Evolutionary conservation across 2,888 invertebrate species (phyloP).

Genomic region (Ormyrus labotus): DNA sequence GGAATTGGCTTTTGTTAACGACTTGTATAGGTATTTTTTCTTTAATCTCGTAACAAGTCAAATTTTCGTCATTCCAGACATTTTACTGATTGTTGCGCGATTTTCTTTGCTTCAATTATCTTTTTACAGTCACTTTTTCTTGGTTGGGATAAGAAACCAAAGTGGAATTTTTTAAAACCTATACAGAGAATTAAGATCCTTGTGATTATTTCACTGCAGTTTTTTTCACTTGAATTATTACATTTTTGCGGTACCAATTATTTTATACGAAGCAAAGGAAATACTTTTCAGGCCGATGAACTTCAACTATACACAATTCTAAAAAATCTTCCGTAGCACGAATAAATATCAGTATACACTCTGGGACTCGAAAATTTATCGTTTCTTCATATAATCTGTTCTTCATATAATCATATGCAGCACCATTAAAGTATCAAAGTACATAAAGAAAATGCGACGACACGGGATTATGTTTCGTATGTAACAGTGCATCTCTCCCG

Average conservation of each 20-base stretch:
- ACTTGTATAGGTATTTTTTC: slow-evolving; percentile 21
- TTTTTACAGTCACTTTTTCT: too few relatives aligned
- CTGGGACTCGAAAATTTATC: slow-evolving; percentile 45
- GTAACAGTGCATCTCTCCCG: slow-evolving; percentile 44
- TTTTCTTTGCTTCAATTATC: neutral
- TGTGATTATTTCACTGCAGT: too few relatives aligned
- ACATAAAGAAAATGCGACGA: slow-evolving; percentile 52
- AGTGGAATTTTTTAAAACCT: too few relatives aligned
- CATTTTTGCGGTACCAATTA: too few relatives aligned
- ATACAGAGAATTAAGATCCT: too few relatives aligned
- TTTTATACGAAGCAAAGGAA: too few relatives aligned
- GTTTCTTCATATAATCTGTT: slow-evolving; percentile 50
- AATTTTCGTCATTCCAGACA: slow-evolving; percentile 26
- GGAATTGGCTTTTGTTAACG: slow-evolving; percentile 48
- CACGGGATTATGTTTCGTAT: slow-evolving; percentile 45
- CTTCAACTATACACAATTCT: too few relatives aligned
- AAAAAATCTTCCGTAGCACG: neutral
- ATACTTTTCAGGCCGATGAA: too few relatives aligned
- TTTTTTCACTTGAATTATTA: too few relatives aligned
- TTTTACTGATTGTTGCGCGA: neutral
- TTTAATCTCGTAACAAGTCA: slow-evolving; percentile 7
- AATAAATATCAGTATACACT: slow-evolving; percentile 1
- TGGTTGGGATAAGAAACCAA: too few relatives aligned
- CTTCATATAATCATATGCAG: slow-evolving; percentile 53
- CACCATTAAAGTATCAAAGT: slow-evolving; percentile 56